A percentile compares a stretch with the other conserved stretches of the same genome.
Conservation (phyloP, 2,113 vertebrate species). For the Desmodus rotundus region DNA sequence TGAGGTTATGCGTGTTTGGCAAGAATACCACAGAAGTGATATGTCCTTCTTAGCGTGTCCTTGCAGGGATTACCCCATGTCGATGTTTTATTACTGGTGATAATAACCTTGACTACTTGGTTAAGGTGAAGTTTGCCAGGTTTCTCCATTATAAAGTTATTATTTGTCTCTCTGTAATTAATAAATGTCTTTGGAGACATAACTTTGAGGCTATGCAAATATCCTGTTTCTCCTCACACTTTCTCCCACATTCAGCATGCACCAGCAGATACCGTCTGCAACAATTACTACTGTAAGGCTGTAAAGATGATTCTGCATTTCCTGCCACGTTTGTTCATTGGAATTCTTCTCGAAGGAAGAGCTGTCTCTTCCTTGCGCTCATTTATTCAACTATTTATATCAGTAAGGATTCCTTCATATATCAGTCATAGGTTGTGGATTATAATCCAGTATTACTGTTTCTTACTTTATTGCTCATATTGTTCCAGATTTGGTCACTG, state of each 20-base stretch:
- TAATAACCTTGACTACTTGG: background rate
- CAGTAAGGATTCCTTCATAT: background rate
- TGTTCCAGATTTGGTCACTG: background rate
- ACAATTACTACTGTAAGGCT: background rate
- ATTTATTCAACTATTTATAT: background rate
- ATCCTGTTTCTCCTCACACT: background rate
- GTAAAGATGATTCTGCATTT: conserved; percentile 4
- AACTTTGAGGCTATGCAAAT: background rate
- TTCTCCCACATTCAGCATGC: background rate
- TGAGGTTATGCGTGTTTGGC: background rate
- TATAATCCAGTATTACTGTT: background rate
- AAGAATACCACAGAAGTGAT: background rate
- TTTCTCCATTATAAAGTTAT: background rate
- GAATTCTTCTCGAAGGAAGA: background rate
- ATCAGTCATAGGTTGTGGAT: background rate
- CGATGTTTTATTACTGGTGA: background rate
- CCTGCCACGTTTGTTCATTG: background rate
- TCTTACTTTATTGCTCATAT: background rate
- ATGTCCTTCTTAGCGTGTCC: background rate
- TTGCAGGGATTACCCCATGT: background rate
- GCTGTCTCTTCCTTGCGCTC: background rate
- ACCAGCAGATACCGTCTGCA: background rate
- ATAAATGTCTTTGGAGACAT: background rate
- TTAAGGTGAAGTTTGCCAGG: background rate
- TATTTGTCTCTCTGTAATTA: background rate